Conservation (phyloP, 1,140 invertebrate species). For the Bradysia coprophila region DNA sequence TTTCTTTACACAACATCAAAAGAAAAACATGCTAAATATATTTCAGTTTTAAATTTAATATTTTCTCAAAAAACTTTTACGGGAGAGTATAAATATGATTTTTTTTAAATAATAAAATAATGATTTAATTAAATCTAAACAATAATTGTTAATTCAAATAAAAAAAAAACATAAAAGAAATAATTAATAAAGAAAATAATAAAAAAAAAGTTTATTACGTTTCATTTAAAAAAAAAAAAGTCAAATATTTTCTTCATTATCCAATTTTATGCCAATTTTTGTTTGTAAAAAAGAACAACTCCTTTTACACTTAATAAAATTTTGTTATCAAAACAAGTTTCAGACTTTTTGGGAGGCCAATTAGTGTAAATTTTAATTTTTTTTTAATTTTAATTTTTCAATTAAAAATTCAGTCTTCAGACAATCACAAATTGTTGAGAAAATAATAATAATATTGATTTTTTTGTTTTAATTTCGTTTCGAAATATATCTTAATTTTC, state of each 20-base stretch:
- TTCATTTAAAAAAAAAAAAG: not conserved
- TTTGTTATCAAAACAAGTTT: not conserved
- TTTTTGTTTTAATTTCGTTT: not conserved
- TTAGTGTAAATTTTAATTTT: constrained; percentile 1
- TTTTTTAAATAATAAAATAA: too few species aligned
- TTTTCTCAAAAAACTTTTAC: not conserved
- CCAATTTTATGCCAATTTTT: constrained; percentile 2
- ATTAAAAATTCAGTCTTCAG: constrained; percentile 4
- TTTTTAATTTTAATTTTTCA: not conserved
- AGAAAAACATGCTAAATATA: too few species aligned
- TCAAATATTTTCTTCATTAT: not conserved
- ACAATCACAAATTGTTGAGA: constrained; percentile 8
- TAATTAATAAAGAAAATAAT: not conserved
- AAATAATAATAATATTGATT: not conserved
- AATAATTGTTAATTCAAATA: not conserved
- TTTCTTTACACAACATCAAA: too few species aligned
- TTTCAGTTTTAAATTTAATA: not conserved
- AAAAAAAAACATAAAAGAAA: not conserved
- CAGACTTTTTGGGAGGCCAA: constrained; percentile 2
- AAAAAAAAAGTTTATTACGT: not conserved
- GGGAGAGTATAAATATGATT: too few species aligned
- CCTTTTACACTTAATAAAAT: not conserved
- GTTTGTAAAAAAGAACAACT: not conserved
- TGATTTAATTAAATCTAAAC: too few species aligned
- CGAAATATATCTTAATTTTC: not conserved